Evolutionary conservation across 2,888 invertebrate species (phyloP), one percentile per base, ranked within the genome.

Genomic region (Tryphoninae sp.): DNA sequence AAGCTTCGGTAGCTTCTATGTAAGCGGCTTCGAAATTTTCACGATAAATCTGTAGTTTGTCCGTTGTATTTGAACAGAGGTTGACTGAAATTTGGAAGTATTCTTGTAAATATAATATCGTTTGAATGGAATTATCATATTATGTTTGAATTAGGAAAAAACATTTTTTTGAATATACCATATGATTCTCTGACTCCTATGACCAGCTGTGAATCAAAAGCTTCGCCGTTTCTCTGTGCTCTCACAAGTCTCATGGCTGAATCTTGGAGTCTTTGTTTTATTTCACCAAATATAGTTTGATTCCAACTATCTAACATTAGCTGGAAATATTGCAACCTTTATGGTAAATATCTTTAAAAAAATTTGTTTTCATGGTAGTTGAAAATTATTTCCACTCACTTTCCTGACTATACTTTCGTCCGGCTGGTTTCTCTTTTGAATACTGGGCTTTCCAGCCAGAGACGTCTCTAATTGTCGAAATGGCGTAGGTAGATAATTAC

Each of bases 231-330:
- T 84, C 99, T 94, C 92, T 99, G 99, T 1, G 98, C 96, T 91
- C 98, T 97, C 8, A 99, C 98, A 84, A 99, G 94, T 92, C 98
- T 97, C 98, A 99, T 99, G 2, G 99, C 99, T 86, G 98, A 98
- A 90, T 97, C 96, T 92, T 98, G 98, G 67, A 98, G 93, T 84
- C 97, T 95, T 90, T 97, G 96, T 92, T 98, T 98, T 85, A 99
- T 98, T 91, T 98, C 97, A 91, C 95, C 95, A 92, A 99, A 99
- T 89, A 99, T 99, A 91, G 97, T 97, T 91, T 97, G 96, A 93
- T 99, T 99, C 99, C 99, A 99, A 80, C 97, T 98, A 92, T 99
- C 98, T 83, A 99, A 93, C 99, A 99, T 99, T 82, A 99, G 93
- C 95, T 99, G 95, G 6, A 71, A 22, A 49, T 40, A 67, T 69